Evolutionary conservation across 2,113 vertebrate genomes (phyloP), one percentile per base, ranked within the genome.

Genomic region (Siniperca chuatsi): DNA sequence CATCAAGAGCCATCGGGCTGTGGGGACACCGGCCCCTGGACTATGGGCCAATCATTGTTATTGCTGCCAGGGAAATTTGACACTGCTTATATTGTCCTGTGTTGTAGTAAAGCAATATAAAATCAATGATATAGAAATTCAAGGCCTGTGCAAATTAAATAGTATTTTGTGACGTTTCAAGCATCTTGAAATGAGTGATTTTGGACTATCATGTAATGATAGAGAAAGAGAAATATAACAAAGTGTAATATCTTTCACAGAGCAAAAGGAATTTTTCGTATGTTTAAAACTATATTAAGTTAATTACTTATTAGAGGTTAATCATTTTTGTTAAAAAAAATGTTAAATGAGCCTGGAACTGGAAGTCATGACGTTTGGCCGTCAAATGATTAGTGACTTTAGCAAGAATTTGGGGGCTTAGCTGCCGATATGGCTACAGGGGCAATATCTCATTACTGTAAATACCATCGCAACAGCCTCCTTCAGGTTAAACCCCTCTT

Each of bases 31-130:
- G 46, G 82, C 57, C 81, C 68, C 81, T 76, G 82, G 76, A 90
- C 85, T 81, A 50, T 44, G 81, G 85, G 79, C 87, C 86, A 81
- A 78, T 89, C 91, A 75, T 75, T 90, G 82, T 89, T 88, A 84
- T 90, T 75, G 84, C 87, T 86, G 86, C 84, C 74, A 85, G 86
- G 64, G 82, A 90, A 91, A 91, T 90, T 58, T 84, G 90, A 91
- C 86, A 83, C 79, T 61, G 54, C 72, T 88, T 87, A 87, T 92
- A 88, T 85, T 87, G 77, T 75, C 55, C 75, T 80, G 64, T 75
- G 86, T 87, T 82, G 83, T 86, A 81, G 77, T 81, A 73, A 83
- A 84, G 73, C 11, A 70, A 8, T 75, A 61, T 83, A 57, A 84
- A 83, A 90, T 76, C 44, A 80, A 12, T 67, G 12, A 62, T 64